Evolutionary conservation across 2,888 invertebrate genomes (phyloP).

Genomic region (Lycaena phlaeas): DNA sequence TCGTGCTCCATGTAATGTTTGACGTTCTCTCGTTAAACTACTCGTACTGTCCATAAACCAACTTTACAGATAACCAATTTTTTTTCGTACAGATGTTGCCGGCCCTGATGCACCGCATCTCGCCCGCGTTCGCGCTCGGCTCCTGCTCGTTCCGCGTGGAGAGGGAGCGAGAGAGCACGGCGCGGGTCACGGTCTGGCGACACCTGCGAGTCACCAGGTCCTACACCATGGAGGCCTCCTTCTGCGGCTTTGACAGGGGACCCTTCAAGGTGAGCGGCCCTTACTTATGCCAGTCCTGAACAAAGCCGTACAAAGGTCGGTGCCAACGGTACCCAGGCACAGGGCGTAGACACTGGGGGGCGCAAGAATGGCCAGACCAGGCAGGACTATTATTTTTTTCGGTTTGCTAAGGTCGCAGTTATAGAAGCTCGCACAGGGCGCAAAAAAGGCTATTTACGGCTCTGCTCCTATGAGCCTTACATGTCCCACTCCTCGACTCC

Average conservation of each 20-base stretch:
- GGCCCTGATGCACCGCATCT: slow-evolving; percentile 78
- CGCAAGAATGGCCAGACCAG: too few relatives aligned
- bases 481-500: not conserved
- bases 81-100: slow-evolving; percentile 75
- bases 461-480: not conserved
- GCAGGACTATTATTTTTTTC: too few relatives aligned
- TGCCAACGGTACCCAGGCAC: too few relatives aligned
- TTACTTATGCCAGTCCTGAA: not conserved
- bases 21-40: too few relatives aligned
- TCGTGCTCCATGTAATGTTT: too few relatives aligned
- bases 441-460: too few relatives aligned
- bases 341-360: too few relatives aligned
- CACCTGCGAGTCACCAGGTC: slow-evolving; percentile 82
- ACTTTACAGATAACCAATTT: too few relatives aligned
- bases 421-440: too few relatives aligned
- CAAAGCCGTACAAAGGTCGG: too few relatives aligned
- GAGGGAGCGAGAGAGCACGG: slow-evolving; percentile 85
- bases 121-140: slow-evolving; percentile 79
- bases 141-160: slow-evolving; percentile 86
- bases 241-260: slow-evolving; percentile 87
- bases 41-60: too few relatives aligned
- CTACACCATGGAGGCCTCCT: slow-evolving; percentile 91
- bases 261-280: slow-evolving; percentile 74
- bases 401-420: too few relatives aligned
- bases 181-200: slow-evolving; percentile 88